Evolutionary conservation across 1,140 invertebrate genomes (phyloP), one percentile per base, ranked within the genome.

Genomic region (Panagrolaimus sp.): DNA sequence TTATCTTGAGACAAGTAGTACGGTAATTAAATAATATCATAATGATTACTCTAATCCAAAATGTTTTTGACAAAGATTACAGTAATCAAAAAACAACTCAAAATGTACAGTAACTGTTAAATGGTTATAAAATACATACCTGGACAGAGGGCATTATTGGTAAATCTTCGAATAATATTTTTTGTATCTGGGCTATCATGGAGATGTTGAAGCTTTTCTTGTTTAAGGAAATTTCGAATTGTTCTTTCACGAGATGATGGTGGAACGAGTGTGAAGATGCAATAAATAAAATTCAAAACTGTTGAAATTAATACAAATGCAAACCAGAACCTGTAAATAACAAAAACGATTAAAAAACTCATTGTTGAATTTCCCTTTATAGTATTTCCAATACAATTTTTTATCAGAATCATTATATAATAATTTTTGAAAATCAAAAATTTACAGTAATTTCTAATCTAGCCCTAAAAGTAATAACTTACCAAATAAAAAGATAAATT

Each of bases 401-500:
- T n/a, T n/a, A n/a, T n/a, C n/a, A n/a, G n/a, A n/a, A n/a, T n/a
- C n/a, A n/a, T n/a, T n/a, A n/a, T n/a, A n/a, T n/a, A n/a, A n/a
- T n/a, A n/a, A n/a, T n/a, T n/a, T n/a, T n/a, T n/a, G n/a, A n/a
- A n/a, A n/a, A n/a, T n/a, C n/a, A n/a, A n/a, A n/a, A n/a, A n/a
- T n/a, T n/a, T n/a, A n/a, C n/a, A n/a, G n/a, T n/a, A n/a, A n/a
- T n/a, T n/a, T n/a, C n/a, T n/a, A n/a, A n/a, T n/a, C n/a, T n/a
- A n/a, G n/a, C n/a, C n/a, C n/a, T n/a, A n/a, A n/a, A n/a, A n/a
- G n/a, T n/a, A 44, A 9, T 4, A 4, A 4, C 31, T 68, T 31
- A 78, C 78, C 78, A 81, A 63, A 81, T 70, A 63, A 82, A 82
- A 61, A 82, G 65, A 63, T 80, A 82, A 38, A 82, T 82, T 68